A percentile compares a stretch with the other conserved stretches of the same genome.
phyloP scores from a whole-genome alignment of 1,140 invertebrate species.

The Apolygus lucorum region DNA sequence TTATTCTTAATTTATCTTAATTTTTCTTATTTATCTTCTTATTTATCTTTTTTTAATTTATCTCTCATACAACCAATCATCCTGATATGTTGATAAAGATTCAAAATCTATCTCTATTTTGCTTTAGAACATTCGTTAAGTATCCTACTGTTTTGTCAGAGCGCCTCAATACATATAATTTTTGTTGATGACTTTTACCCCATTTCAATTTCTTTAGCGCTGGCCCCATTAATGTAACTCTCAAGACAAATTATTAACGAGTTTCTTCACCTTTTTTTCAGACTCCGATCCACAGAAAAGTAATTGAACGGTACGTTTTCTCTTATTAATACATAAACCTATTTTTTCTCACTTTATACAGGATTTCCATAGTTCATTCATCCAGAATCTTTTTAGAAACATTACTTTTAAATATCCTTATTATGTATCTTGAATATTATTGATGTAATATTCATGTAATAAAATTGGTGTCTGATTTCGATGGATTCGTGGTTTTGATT shows the following conservation, averaged over 20 bases:
- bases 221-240: background rate
- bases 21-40: background rate
- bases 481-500: background rate
- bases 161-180: background rate
- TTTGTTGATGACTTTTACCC: background rate
- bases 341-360: too few species aligned
- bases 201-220: too few species aligned
- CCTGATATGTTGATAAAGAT: background rate
- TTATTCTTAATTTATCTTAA: background rate
- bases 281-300: background rate
- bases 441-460: background rate
- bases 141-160: background rate
- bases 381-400: too few species aligned
- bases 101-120: background rate
- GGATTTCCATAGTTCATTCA: too few species aligned
- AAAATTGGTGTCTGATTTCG: background rate
- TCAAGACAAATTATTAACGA: background rate
- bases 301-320: background rate
- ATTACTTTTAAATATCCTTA: background rate
- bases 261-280: background rate
- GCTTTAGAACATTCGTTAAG: background rate
- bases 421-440: background rate
- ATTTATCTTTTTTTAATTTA: background rate
- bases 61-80: background rate
- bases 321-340: too few species aligned